Percentiles rank a stretch among this genome's conserved stretches.
Evolutionary conservation across 2,797 vertebrate species (phyloP).

Genomic region (Nothura maculosa): DNA sequence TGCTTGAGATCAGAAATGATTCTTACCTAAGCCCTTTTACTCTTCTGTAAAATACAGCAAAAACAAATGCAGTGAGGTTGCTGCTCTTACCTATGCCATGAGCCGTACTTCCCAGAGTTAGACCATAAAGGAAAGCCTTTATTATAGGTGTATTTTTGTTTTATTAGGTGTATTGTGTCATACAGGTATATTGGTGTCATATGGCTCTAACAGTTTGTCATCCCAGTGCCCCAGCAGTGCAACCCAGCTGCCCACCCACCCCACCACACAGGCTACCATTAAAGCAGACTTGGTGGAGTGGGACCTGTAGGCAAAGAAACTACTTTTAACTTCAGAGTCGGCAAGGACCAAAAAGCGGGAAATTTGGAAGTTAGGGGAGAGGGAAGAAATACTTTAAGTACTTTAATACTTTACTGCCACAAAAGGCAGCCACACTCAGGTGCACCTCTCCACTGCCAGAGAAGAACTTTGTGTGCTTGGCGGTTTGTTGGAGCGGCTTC

Average conservation of each 20-base stretch:
- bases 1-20: not conserved
- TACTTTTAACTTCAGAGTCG: not conserved
- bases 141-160: not conserved
- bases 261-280: not conserved
- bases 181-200: too few relatives aligned
- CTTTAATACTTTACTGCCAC: not conserved
- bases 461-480: too few relatives aligned
- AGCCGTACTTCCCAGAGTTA: not conserved
- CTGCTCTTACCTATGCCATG: not conserved
- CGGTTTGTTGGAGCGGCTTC: too few relatives aligned
- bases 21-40: not conserved
- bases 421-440: too few relatives aligned
- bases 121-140: not conserved
- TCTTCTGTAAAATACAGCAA: too few relatives aligned
- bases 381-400: not conserved
- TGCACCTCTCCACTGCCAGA: not conserved
- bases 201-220: not conserved
- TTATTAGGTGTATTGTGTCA: too few relatives aligned
- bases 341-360: not conserved
- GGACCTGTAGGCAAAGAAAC: not conserved
- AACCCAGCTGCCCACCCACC: not conserved
- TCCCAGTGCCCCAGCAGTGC: not conserved
- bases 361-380: accelerated
- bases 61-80: not conserved
- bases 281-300: not conserved